Percentiles rank a stretch among this genome's conserved stretches.
Conservation (phyloP, 2,888 invertebrate genomes). For the Podabrus alpinus region DNA sequence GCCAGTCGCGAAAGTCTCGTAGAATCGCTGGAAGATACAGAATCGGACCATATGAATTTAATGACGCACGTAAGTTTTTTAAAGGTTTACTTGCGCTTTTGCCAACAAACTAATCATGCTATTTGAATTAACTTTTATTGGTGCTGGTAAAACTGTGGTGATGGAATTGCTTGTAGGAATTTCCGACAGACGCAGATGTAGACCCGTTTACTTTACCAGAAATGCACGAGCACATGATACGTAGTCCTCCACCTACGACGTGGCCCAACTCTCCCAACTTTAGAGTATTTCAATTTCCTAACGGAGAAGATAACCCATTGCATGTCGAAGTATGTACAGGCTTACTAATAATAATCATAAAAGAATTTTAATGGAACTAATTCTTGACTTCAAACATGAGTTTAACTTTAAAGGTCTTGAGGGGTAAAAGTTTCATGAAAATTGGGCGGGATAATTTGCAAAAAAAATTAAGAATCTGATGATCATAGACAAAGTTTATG, state of each 20-base stretch:
- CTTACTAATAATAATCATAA: not conserved
- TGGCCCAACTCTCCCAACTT: constrained; percentile 70
- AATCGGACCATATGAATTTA: constrained; percentile 75
- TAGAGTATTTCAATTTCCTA: constrained; percentile 62
- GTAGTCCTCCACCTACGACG: constrained; percentile 79
- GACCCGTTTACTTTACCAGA: constrained; percentile 77
- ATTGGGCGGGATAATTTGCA: no score
- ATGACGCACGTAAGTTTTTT: constrained; percentile 70
- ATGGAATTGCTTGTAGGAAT: constrained; percentile 51
- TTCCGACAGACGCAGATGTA: constrained; percentile 62
- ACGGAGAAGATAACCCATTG: constrained; percentile 54
- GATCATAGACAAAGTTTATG: no score
- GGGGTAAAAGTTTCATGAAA: no score
- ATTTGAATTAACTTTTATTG: constrained; percentile 13
- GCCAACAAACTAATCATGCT: not conserved
- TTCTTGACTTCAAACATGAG: no score
- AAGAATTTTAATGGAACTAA: not conserved
- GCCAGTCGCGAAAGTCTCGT: constrained; percentile 80
- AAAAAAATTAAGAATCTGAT: no score
- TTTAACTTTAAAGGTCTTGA: no score
- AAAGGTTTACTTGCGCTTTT: not conserved
- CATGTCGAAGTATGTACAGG: constrained; percentile 51
- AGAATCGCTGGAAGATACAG: constrained; percentile 72
- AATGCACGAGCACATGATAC: constrained; percentile 81
- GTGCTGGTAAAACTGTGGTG: constrained; percentile 25